Conservation (phyloP, 92 coral and sea anemone species). For the Palythoa caribaeorum region DNA sequence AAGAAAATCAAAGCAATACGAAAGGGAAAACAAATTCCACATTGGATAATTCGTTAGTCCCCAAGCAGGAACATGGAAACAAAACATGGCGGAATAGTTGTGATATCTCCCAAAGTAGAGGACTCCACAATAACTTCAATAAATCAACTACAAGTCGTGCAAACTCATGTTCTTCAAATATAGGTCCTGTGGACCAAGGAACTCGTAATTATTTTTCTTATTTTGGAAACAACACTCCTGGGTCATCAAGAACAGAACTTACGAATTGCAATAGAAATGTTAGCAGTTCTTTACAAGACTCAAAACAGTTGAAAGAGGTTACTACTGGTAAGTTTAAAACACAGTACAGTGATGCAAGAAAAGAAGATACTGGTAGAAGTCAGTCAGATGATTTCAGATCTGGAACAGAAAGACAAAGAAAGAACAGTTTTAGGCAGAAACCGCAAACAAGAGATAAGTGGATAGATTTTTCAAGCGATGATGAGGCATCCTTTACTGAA, state of each 20-base stretch:
- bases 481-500: slow-evolving; percentile 23
- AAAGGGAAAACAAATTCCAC: not conserved
- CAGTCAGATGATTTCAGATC: slow-evolving; percentile 31
- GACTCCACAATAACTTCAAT: no score
- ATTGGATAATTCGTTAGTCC: not conserved
- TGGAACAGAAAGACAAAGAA: not conserved
- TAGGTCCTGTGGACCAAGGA: not conserved
- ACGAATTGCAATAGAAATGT: not conserved
- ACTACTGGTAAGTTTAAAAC: not conserved
- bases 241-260: not conserved
- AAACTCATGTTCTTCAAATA: not conserved
- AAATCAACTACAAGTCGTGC: not conserved
- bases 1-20: not conserved
- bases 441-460: slow-evolving; percentile 40
- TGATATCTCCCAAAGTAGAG: not conserved
- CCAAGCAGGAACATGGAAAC: not conserved
- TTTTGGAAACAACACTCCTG: not conserved
- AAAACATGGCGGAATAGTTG: not conserved
- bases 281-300: not conserved
- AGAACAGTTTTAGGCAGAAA: slow-evolving; percentile 1
- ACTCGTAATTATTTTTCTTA: not conserved
- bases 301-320: not conserved
- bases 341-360: not conserved
- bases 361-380: slow-evolving; percentile 43
- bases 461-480: slow-evolving; percentile 56